Evolutionary conservation across 1,140 invertebrate genomes (phyloP), one percentile per base, ranked within the genome.

Genomic region (Yoshiicerus persimilis): DNA sequence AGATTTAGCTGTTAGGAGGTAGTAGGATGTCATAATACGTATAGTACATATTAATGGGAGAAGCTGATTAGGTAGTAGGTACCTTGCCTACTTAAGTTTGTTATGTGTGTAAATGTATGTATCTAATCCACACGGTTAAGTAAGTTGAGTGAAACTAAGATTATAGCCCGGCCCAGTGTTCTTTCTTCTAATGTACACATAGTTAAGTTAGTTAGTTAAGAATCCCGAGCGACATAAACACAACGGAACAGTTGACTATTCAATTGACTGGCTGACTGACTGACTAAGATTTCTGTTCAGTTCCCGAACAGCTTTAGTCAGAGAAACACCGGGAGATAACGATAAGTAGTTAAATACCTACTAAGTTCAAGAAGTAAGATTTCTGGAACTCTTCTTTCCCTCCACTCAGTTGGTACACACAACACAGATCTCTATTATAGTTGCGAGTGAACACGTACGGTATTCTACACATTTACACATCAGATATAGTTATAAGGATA

Each of bases 221-320:
- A 80, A 38, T 80, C 32, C 75, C 75, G 75, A 80, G 27, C 75
- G 75, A 80, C 75, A 80, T 34, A 80, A 80, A 80, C 75, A 80
- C 75, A 80, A 80, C 75, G 75, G 32, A 80, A 80, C 75, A 80
- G 75, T 80, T 80, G 75, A 80, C 75, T 80, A 80, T 32, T 38
- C 32, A 36, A 80, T 56, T 56, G 47, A 56, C 47, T 56, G 47
- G 47, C 47, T 80, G 75, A 80, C 75, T 32, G 75, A 80, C 75
- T 80, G 75, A 80, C 75, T 80, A 34, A 80, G 75, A 80, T 80
- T 80, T 80, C 32, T 34, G 34, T 38, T 80, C 75, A 80, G 75
- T 80, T 80, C 27, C 34, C 34, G 30, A 34, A 80, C 32, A 80
- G 75, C 75, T 80, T 30, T 36, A 36, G 32, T 36, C 75, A n/a